Evolutionary conservation across 2,888 invertebrate genomes (phyloP).

Genomic region (Psylliodes chrysocephalus): DNA sequence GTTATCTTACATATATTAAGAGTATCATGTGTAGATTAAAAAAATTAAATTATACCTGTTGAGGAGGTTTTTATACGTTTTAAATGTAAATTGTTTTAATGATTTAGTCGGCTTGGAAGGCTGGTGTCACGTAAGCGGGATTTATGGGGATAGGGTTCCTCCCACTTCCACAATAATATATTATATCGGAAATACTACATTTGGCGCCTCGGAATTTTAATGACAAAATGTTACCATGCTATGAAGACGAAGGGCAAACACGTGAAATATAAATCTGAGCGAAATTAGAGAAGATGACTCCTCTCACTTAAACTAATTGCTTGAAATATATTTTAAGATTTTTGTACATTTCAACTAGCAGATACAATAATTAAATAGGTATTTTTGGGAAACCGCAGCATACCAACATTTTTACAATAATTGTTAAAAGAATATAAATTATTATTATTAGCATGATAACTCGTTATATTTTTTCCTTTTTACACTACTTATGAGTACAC

Average conservation of each 20-base stretch:
- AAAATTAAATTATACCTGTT: constrained; percentile 31
- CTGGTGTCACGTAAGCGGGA: constrained; percentile 56
- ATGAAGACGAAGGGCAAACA: constrained; percentile 36
- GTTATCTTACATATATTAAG: too few relatives aligned
- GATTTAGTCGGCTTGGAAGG: constrained; percentile 54
- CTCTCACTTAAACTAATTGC: constrained; percentile 37
- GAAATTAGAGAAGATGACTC: constrained; percentile 41
- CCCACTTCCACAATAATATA: constrained; percentile 61
- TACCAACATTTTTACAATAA: too few relatives aligned
- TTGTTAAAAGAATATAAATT: too few relatives aligned
- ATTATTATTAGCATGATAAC: too few relatives aligned
- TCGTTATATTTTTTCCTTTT: too few relatives aligned
- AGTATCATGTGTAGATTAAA: too few relatives aligned
- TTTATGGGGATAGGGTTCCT: constrained; percentile 58
- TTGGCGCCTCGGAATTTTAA: constrained; percentile 60
- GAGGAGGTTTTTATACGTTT: constrained; percentile 43
- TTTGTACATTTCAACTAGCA: too few relatives aligned
- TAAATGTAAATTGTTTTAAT: constrained; percentile 59
- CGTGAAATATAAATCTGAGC: constrained; percentile 44
- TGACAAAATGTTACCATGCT: constrained; percentile 52
- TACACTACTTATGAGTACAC: too few relatives aligned
- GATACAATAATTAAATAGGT: too few relatives aligned
- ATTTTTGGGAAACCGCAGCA: too few relatives aligned
- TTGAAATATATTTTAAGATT: constrained; percentile 26
- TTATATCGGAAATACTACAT: constrained; percentile 56